These are phyloP conservation scores for Rallus limicola DNA, from an alignment of 2,113 vertebrate species.

Conservation along the genomic window DNA sequence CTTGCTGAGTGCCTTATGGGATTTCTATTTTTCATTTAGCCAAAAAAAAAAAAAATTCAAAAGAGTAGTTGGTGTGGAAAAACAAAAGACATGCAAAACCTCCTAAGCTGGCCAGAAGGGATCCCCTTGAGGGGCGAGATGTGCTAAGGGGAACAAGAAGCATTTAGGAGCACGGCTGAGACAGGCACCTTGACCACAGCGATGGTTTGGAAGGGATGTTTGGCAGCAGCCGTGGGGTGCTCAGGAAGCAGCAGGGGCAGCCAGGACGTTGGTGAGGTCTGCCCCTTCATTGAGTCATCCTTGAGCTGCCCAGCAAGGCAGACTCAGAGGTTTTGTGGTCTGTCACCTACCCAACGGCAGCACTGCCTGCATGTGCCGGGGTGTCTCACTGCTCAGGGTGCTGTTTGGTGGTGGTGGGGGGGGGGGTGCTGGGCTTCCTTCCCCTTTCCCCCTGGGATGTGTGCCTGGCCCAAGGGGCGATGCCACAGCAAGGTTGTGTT, in stretches of 20 bases:
- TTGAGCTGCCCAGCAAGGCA: accelerated
- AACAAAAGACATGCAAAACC: background rate
- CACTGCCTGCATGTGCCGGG: background rate
- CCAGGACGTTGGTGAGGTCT: accelerated
- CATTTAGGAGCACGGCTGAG: background rate
- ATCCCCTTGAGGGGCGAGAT: background rate
- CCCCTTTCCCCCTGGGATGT: background rate
- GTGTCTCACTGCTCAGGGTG: background rate
- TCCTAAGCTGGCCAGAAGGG: background rate
- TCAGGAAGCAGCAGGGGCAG: background rate
- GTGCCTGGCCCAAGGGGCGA: accelerated
- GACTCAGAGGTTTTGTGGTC: background rate
- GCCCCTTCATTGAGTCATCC: accelerated
- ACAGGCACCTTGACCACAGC: accelerated
- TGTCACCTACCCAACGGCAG: accelerated
- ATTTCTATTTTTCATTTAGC: background rate
- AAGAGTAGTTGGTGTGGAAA: background rate
- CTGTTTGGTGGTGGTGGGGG: too few species aligned
- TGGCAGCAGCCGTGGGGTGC: accelerated
- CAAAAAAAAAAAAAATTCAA: background rate
- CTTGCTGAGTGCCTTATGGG: background rate
- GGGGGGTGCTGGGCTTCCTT: accelerated
- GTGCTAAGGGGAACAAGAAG: background rate
- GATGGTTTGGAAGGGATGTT: background rate
- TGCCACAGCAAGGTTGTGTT: accelerated